A percentile compares a stretch with the other conserved stretches of the same genome.
phyloP scores from a whole-genome alignment of 2,888 invertebrate genomes.

The Lycocerus yunnanus region DNA sequence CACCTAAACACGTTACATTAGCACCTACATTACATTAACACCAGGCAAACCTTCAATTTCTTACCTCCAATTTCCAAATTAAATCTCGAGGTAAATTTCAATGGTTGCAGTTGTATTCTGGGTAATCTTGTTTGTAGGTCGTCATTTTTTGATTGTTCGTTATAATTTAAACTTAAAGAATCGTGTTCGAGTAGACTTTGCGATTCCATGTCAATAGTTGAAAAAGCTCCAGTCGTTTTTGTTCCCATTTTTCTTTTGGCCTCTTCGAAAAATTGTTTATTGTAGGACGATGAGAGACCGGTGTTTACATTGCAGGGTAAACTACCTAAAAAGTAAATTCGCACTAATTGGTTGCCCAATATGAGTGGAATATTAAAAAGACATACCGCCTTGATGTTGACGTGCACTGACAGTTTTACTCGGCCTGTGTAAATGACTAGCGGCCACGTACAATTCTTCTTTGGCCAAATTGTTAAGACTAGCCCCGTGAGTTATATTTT shows the following conservation, averaged over 20 bases:
- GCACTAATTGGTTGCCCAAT: not conserved
- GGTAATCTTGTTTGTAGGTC: constrained; percentile 25
- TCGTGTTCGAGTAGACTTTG: constrained; percentile 49
- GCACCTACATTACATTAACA: too few species aligned
- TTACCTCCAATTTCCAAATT: constrained; percentile 23
- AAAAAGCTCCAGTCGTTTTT: constrained; percentile 38
- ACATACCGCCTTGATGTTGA: constrained; percentile 67
- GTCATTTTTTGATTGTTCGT: constrained; percentile 31
- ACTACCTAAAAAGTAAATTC: constrained; percentile 44
- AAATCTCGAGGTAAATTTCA: constrained; percentile 22
- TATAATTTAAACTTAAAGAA: constrained; percentile 44
- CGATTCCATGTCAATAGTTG: constrained; percentile 48
- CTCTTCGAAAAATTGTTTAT: constrained; percentile 51
- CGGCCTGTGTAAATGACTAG: constrained; percentile 41
- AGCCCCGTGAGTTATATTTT: constrained; percentile 61
- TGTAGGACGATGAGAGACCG: constrained; percentile 40
- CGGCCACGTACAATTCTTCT: constrained; percentile 51
- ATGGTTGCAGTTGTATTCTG: constrained; percentile 14
- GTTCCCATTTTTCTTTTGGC: constrained; percentile 43
- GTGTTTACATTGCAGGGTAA: constrained; percentile 54
- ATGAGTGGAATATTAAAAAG: not conserved
- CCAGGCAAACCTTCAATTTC: not conserved
- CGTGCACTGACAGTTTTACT: constrained; percentile 52
- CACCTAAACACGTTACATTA: not conserved
- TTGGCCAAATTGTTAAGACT: constrained; percentile 63